These are phyloP conservation scores for Pterocles orientalis DNA, from an alignment of 2,113 vertebrate species.

Conservation along the genomic window DNA sequence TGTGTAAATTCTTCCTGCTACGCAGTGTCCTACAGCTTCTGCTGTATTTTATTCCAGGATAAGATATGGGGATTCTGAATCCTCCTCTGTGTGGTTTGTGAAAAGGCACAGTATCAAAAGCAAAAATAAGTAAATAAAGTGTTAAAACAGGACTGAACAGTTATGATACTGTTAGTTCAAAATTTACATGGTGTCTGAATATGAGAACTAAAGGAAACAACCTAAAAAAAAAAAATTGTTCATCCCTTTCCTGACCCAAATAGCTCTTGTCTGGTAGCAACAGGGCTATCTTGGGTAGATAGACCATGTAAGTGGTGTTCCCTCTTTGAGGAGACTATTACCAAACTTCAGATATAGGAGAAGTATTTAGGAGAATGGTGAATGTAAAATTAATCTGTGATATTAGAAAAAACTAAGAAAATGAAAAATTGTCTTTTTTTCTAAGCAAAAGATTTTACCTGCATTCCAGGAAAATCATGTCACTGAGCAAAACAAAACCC, in stretches of 20 bases:
- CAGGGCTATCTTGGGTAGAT: neutral
- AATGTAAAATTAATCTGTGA: neutral
- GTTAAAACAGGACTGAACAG: neutral
- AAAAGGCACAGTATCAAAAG: neutral
- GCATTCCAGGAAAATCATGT: neutral
- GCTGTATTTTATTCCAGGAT: neutral
- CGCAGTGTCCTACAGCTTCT: rapidly evolving
- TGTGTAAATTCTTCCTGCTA: neutral
- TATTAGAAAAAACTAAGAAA: neutral
- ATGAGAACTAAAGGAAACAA: neutral
- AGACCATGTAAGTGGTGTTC: neutral
- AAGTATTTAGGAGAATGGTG: neutral
- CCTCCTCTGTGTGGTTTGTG: neutral
- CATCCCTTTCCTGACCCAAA: neutral
- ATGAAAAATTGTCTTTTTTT: neutral
- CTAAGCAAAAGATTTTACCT: neutral
- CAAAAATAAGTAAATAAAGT: neutral
- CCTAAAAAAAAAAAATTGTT: neutral
- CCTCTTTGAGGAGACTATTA: neutral
- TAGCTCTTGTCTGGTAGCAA: neutral
- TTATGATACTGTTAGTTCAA: neutral
- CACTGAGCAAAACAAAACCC: neutral
- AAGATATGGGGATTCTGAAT: neutral
- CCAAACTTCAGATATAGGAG: neutral
- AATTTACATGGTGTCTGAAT: neutral